phyloP scores from a whole-genome alignment of 2,888 invertebrate species.

The Philaethria dido region DNA sequence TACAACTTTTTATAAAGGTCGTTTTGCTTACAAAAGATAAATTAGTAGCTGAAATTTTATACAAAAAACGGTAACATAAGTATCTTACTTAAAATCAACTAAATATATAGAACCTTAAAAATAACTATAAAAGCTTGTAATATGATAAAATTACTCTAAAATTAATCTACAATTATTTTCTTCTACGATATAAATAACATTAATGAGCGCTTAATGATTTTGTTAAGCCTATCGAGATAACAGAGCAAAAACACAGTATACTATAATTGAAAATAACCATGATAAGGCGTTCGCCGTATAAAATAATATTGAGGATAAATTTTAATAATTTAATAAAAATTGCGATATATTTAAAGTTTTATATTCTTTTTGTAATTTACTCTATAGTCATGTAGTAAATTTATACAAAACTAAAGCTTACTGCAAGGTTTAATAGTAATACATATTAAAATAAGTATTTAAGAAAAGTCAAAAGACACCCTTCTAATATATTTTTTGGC shows the following conservation, averaged over 20 bases:
- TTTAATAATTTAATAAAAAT: no score
- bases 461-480: no score
- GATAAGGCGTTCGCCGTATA: neutral
- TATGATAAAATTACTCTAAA: neutral
- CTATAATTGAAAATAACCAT: neutral
- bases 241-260: neutral
- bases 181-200: neutral
- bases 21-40: neutral
- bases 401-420: no score
- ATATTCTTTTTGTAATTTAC: no score
- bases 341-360: no score
- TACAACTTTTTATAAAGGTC: neutral
- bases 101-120: no score
- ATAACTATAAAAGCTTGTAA: neutral
- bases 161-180: neutral
- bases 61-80: neutral
- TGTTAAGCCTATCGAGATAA: neutral
- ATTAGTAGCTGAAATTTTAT: neutral
- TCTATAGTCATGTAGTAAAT: no score
- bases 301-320: no score
- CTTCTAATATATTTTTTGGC: no score
- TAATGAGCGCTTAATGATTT: neutral
- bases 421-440: no score
- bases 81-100: neutral
- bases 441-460: no score